Evolutionary conservation across 2,888 invertebrate species (phyloP).

Genomic region (Omphaloscelis lunosa): DNA sequence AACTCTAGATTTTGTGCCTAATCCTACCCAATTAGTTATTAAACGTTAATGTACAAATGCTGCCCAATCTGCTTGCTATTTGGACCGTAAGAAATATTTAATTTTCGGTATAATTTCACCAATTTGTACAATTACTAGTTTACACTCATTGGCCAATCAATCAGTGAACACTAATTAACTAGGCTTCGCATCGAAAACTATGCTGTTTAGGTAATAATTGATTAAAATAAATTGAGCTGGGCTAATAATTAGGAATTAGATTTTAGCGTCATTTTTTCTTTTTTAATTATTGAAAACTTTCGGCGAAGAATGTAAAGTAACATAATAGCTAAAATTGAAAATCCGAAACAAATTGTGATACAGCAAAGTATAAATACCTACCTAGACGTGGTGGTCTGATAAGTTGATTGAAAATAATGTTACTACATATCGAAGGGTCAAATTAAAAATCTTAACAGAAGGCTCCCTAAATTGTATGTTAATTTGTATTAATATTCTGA

Average conservation of each 20-base stretch:
- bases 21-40: constrained; percentile 13
- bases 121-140: constrained; percentile 37
- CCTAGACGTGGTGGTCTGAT: too few relatives aligned
- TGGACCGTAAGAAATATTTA: constrained; percentile 54
- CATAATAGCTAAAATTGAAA: too few relatives aligned
- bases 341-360: not conserved
- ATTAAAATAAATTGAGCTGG: not conserved
- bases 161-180: constrained; percentile 21
- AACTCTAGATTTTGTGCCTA: constrained; percentile 1
- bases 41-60: constrained; percentile 45
- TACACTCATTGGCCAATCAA: constrained; percentile 34
- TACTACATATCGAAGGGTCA: not conserved
- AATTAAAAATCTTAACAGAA: not conserved
- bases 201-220: not conserved
- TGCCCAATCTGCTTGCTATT: constrained; percentile 51
- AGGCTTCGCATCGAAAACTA: not conserved
- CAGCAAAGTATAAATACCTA: not conserved
- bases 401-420: not conserved
- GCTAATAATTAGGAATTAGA: not conserved
- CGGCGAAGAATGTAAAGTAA: not conserved
- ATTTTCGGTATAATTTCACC: constrained; percentile 39
- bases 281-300: not conserved
- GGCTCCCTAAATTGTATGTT: too few relatives aligned
- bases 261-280: too few relatives aligned
- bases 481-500: too few relatives aligned